Evolutionary conservation across 2,797 vertebrate species (phyloP).

Genomic region (Siniperca scherzeri): DNA sequence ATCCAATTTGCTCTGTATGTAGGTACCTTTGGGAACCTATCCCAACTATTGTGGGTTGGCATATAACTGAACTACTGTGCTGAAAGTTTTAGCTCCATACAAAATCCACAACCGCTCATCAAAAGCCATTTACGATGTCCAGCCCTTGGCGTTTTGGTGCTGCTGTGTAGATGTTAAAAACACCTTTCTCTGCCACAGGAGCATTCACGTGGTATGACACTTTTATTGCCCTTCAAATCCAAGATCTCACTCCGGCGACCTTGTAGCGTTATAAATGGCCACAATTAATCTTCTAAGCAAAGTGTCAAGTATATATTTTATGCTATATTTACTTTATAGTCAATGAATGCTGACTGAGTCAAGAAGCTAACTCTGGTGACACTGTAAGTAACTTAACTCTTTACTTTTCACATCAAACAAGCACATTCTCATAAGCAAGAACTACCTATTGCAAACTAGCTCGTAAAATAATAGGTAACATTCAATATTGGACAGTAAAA

Average conservation of each 20-base stretch:
- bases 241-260: constrained; percentile 67
- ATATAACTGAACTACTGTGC: constrained; percentile 70
- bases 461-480: not conserved
- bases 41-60: constrained; percentile 55
- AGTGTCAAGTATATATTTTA: constrained; percentile 29
- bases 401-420: constrained; percentile 21
- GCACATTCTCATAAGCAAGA: not conserved
- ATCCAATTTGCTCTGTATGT: constrained; percentile 17
- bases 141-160: constrained; percentile 56
- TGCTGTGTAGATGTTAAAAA: constrained; percentile 25
- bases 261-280: constrained; percentile 66
- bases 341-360: not conserved
- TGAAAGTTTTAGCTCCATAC: constrained; percentile 81
- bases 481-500: not conserved
- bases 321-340: constrained; percentile 17
- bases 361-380: not conserved
- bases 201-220: constrained; percentile 60
- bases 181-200: constrained; percentile 33
- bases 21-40: constrained; percentile 26
- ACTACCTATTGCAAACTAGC: not conserved
- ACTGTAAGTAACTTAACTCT: not conserved
- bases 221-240: constrained; percentile 78
- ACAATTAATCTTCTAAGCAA: constrained; percentile 49
- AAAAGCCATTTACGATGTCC: constrained; percentile 61
- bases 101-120: constrained; percentile 68